phyloP scores from a whole-genome alignment of 2,888 invertebrate genomes.

The Steromphala cineraria region DNA sequence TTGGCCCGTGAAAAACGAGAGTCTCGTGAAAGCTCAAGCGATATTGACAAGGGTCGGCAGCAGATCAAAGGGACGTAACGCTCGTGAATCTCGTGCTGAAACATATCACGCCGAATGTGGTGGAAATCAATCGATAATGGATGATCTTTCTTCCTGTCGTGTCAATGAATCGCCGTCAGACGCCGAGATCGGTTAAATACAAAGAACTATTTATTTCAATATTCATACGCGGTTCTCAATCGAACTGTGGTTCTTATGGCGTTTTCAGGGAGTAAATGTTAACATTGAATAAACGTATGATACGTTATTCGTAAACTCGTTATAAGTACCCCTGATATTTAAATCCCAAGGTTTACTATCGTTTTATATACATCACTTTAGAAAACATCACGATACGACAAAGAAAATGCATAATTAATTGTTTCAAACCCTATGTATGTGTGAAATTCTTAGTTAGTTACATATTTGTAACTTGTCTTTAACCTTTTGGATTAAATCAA shows the following conservation, averaged over 20 bases:
- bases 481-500: too few relatives aligned
- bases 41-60: background rate
- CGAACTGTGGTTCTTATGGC: background rate
- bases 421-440: too few relatives aligned
- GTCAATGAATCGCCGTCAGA: background rate
- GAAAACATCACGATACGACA: too few relatives aligned
- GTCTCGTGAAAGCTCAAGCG: background rate
- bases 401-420: too few relatives aligned
- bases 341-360: too few relatives aligned
- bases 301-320: too few relatives aligned
- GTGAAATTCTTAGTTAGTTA: too few relatives aligned
- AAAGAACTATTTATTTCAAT: conserved; percentile 12
- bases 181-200: background rate
- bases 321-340: too few relatives aligned
- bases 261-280: too few relatives aligned
- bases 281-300: too few relatives aligned
- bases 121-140: background rate
- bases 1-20: background rate
- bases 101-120: conserved; percentile 2
- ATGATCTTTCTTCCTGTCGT: background rate
- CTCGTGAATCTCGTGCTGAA: conserved; percentile 14
- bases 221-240: background rate
- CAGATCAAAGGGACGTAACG: conserved; percentile 16
- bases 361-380: too few relatives aligned
- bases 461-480: too few relatives aligned